Percentiles rank a stretch among this genome's conserved stretches.
These are phyloP conservation scores for Galbula dea DNA, from an alignment of 2,113 vertebrate genomes.

Conservation along the genomic window DNA sequence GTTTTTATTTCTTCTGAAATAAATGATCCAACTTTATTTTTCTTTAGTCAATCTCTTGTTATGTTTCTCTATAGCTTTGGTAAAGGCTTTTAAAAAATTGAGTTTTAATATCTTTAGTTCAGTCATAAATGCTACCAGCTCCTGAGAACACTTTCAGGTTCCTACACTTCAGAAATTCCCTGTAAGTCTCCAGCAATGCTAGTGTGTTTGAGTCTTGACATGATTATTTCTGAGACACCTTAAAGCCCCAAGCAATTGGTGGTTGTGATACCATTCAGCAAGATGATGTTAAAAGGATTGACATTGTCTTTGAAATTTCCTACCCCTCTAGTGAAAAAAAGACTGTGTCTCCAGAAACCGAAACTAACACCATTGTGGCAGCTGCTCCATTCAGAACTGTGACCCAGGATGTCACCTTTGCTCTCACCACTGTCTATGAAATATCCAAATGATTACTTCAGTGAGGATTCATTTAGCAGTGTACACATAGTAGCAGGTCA, in stretches of 20 bases:
- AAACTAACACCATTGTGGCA: not conserved
- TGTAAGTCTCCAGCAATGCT: not conserved
- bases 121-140: not conserved
- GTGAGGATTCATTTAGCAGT: not conserved
- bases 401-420: not conserved
- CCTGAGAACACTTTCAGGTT: not conserved
- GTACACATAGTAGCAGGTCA: accelerated
- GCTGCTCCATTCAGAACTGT: not conserved
- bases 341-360: accelerated
- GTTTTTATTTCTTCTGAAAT: not conserved
- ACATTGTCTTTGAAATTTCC: not conserved
- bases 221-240: not conserved
- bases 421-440: not conserved
- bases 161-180: not conserved
- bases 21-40: not conserved
- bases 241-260: not conserved
- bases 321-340: not conserved
- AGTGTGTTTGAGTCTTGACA: not conserved
- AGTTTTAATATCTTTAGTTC: not conserved
- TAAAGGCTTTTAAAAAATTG: not conserved
- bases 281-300: not conserved
- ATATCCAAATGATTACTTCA: not conserved
- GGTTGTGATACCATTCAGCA: not conserved
- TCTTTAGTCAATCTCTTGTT: not conserved
- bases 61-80: not conserved